phyloP scores from a whole-genome alignment of 2,113 vertebrate species.

The Pipra filicauda region DNA sequence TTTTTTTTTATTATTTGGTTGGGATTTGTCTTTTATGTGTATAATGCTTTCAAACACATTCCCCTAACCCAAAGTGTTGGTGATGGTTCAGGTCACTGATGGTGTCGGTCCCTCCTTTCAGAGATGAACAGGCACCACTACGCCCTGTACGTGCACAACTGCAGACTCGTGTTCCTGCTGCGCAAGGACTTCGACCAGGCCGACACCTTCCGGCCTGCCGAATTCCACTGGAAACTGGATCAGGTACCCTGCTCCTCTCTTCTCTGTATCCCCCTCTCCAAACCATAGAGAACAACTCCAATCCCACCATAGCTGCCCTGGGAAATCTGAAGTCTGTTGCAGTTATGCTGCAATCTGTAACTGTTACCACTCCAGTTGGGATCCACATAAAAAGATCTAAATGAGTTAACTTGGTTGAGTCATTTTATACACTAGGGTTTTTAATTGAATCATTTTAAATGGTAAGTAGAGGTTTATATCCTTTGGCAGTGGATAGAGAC shows the following conservation, averaged over 20 bases:
- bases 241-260: constrained; percentile 78
- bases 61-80: not conserved
- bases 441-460: not conserved
- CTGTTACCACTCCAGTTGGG: not conserved
- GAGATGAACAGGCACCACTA: constrained; percentile 99
- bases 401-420: not conserved
- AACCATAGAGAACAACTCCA: not conserved
- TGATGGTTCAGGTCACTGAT: not conserved
- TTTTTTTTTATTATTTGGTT: not conserved
- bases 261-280: not conserved
- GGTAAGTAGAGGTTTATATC: not conserved
- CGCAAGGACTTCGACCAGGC: constrained; percentile 92
- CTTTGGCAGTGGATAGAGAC: not conserved
- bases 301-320: not conserved
- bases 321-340: not conserved
- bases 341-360: not conserved
- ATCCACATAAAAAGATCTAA: not conserved
- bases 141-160: constrained; percentile 95
- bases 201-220: constrained; percentile 92
- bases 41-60: not conserved
- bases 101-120: constrained; percentile 50
- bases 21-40: not conserved
- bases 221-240: constrained; percentile 98
- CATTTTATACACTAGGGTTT: not conserved
- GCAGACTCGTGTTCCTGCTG: constrained; percentile 92